Conservation (phyloP, 1,140 invertebrate species). For the Druon quercuslanigerum region DNA sequence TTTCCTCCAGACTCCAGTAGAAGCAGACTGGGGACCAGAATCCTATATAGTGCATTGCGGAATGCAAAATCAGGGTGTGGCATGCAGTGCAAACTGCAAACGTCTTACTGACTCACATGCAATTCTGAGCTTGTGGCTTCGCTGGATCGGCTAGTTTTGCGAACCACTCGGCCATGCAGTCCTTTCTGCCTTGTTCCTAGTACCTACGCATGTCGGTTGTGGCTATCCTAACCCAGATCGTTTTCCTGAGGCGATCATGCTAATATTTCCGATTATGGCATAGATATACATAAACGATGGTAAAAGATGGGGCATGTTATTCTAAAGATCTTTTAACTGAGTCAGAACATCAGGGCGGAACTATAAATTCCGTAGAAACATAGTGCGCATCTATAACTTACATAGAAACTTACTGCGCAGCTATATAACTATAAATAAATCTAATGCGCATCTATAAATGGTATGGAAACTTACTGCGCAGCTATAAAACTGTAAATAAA, state of each 20-base stretch:
- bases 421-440: too few relatives aligned
- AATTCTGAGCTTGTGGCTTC: constrained; percentile 31
- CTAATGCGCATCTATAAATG: too few relatives aligned
- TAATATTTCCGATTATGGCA: constrained; percentile 49
- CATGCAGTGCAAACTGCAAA: constrained; percentile 48
- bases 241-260: constrained; percentile 55
- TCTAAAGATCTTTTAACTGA: too few relatives aligned
- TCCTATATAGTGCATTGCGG: constrained; percentile 39
- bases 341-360: too few relatives aligned
- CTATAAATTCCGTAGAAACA: too few relatives aligned
- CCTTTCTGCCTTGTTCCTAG: constrained; percentile 1
- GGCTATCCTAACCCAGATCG: constrained; percentile 56
- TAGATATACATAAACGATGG: constrained; percentile 47
- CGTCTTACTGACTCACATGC: constrained; percentile 63
- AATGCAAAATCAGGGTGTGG: constrained; percentile 63
- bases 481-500: too few relatives aligned
- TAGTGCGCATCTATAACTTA: too few relatives aligned
- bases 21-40: not conserved
- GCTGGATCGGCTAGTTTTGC: constrained; percentile 27
- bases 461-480: too few relatives aligned
- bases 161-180: constrained; percentile 12
- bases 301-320: constrained; percentile 30
- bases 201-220: not conserved
- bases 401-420: too few relatives aligned
- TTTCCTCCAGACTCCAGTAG: too few relatives aligned